Percentiles rank a stretch among this genome's conserved stretches.
phyloP scores from a whole-genome alignment of 2,113 vertebrate species.

The Nanorana parkeri region DNA sequence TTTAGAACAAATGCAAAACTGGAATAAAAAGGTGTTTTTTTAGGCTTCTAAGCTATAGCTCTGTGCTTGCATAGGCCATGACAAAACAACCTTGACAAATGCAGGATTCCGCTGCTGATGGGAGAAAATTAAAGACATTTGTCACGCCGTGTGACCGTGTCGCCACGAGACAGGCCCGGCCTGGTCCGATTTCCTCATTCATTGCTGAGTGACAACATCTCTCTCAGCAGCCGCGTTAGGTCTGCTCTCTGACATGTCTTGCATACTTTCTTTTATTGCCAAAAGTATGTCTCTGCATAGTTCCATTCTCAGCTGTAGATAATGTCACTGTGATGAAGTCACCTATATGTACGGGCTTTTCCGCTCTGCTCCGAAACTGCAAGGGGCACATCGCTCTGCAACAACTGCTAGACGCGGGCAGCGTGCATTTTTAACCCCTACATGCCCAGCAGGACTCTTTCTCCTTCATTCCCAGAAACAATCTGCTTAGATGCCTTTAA shows the following conservation, averaged over 20 bases:
- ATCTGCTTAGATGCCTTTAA: too few species aligned
- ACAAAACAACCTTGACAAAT: background rate
- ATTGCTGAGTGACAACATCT: background rate
- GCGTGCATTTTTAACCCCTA: too few species aligned
- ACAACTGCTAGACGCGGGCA: too few species aligned
- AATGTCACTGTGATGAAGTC: background rate
- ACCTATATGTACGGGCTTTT: background rate
- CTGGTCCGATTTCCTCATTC: background rate
- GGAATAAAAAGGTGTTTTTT: too few species aligned
- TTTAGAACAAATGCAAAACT: too few species aligned
- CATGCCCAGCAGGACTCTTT: too few species aligned
- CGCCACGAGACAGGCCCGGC: background rate
- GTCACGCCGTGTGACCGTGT: background rate
- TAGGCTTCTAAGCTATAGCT: too few species aligned
- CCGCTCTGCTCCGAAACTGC: too few species aligned
- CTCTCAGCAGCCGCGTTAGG: background rate
- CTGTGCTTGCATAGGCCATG: too few species aligned
- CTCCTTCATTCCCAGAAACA: too few species aligned
- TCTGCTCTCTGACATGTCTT: background rate
- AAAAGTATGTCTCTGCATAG: background rate
- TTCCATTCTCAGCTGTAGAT: background rate
- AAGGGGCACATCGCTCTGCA: too few species aligned
- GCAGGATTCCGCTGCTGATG: background rate
- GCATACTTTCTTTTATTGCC: background rate
- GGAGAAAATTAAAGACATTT: background rate